Base-by-base conservation (phyloP, 2,797 vertebrate genomes). In the Oryzias dopingdopingensis region DNA sequence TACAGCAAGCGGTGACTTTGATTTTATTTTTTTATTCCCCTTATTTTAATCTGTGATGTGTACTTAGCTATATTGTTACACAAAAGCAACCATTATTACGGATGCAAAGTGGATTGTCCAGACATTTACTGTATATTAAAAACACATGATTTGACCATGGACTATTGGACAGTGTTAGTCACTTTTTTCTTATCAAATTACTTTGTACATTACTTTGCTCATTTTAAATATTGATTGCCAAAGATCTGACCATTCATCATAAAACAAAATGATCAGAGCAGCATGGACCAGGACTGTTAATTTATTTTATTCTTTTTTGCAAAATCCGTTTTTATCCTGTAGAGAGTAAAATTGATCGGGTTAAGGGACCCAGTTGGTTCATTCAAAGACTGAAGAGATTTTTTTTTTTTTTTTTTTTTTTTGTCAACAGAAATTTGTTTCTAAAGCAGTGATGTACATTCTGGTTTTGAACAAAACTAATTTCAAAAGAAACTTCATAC, bases 201-300 rank as follows among this genome's bases (percentile, higher is more conserved):
- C 61, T 77, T 82, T 81, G 44, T 79, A 79, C 64, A 62, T 74
- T 59, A 71, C 62, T 70, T 55, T 42, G 68, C 72, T 81, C 66
- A 82, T 67, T 83, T 76, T 65, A 86, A 80, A 83, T 59, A 73
- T 77, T 48, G 84, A 87, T 91, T 92, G 91, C 93, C 93, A 94
- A 94, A 95, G 93, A 93, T 77, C 65, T 83, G 85, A 88, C 74
- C 65, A 67, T 80, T 81, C 62, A 83, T 70, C 62, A 60, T 57
- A 81, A 72, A 37, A 32, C 5, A 6, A 49, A 23, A 62, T 40
- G 56, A 14, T 67, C 43, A 1, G 49, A 47, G 55, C 45, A 4
- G 49, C 37, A 32, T 20, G 24, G 43, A 48, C 59, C 42, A 52
- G 20, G 22, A 17, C 46, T 72, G 41, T 64, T 74, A 40, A 32